These are phyloP conservation scores for Apostichopus californicus DNA, from an alignment of 35 echinoderm and acorn worm species.

Conservation along the genomic window DNA sequence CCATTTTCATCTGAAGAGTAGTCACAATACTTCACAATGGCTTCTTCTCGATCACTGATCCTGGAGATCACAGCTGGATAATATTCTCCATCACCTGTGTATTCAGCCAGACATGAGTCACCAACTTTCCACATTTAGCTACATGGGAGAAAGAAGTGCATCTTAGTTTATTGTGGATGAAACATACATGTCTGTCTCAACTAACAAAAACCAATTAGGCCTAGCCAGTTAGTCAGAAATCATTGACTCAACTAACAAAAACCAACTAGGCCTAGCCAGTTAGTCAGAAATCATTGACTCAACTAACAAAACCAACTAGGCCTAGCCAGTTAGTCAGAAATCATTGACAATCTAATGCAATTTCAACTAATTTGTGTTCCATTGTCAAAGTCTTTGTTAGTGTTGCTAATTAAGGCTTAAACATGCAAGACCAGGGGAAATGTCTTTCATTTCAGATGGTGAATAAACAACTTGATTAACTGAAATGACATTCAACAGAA, in stretches of 20 bases:
- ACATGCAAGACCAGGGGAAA: no score
- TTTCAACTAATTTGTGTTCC: no score
- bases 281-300: no score
- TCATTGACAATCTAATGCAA: no score
- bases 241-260: background rate
- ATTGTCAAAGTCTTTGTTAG: no score
- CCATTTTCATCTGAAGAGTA: slow-evolving; percentile 83
- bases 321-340: no score
- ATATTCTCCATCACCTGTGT: slow-evolving; percentile 47
- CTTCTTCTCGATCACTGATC: slow-evolving; percentile 21
- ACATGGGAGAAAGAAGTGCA: background rate
- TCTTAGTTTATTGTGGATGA: background rate
- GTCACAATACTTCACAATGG: slow-evolving; percentile 63
- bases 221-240: no score
- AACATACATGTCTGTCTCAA: background rate
- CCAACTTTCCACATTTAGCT: slow-evolving; percentile 64
- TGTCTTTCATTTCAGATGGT: no score
- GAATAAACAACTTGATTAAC: no score
- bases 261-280: background rate
- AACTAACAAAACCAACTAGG: no score
- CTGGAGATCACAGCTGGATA: slow-evolving; percentile 59
- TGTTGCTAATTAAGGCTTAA: no score
- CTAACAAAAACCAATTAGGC: background rate
- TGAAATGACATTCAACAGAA: no score
- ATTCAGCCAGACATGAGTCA: slow-evolving; percentile 73